These are phyloP conservation scores for Silurus lanzhouensis DNA, from an alignment of 2,797 vertebrate species.

Conservation along the genomic window DNA sequence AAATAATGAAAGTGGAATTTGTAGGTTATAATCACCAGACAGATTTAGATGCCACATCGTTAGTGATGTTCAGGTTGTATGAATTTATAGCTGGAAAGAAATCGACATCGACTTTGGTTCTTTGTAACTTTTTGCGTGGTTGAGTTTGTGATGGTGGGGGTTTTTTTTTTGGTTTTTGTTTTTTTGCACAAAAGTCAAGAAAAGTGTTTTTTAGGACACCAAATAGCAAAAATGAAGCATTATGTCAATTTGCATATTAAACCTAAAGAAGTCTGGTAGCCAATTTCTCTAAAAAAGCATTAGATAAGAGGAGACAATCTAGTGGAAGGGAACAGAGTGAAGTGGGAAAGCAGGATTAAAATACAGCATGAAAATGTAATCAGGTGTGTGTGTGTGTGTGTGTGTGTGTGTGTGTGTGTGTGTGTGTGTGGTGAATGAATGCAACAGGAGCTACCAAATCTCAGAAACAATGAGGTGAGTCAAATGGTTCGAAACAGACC, in stretches of 20 bases:
- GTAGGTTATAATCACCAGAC: background rate
- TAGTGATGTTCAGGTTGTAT: too few species aligned
- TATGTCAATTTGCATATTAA: too few species aligned
- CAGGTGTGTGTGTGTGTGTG: too few species aligned
- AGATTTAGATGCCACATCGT: background rate
- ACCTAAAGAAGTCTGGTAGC: too few species aligned
- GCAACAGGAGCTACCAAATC: background rate
- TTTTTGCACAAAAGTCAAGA: background rate
- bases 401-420: background rate
- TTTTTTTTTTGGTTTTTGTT: background rate
- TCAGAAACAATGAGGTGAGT: background rate
- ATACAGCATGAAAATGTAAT: background rate
- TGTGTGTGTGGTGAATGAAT: background rate
- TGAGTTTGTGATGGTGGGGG: background rate
- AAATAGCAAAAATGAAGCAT: background rate
- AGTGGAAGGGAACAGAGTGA: background rate
- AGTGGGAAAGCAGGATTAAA: background rate
- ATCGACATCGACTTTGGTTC: background rate
- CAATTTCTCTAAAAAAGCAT: too few species aligned
- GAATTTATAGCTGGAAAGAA: background rate
- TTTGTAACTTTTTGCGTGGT: background rate
- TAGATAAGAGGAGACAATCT: background rate
- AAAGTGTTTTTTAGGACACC: background rate
- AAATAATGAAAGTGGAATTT: background rate
- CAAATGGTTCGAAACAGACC: background rate